Conservation (phyloP, 1,140 invertebrate species). For the Danaus plexippus region DNA sequence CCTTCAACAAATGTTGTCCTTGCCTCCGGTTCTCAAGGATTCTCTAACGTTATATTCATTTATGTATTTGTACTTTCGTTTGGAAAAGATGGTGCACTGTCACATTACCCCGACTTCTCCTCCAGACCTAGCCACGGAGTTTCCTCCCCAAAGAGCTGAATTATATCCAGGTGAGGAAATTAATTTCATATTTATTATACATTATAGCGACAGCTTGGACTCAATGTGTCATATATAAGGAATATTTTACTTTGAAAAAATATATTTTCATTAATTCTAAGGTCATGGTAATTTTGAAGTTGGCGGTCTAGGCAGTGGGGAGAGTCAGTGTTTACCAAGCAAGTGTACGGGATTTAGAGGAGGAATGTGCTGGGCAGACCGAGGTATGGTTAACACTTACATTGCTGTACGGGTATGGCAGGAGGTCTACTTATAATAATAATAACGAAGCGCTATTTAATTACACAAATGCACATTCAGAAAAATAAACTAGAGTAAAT, state of each 20-base stretch:
- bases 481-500: too few relatives aligned
- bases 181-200: neutral
- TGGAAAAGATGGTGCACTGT: conserved; percentile 42
- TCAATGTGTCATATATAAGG: too few relatives aligned
- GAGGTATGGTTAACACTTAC: conserved; percentile 21
- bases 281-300: conserved; percentile 48
- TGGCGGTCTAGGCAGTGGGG: conserved; percentile 41
- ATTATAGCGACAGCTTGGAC: too few relatives aligned
- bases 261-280: conserved; percentile 7
- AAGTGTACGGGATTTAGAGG: conserved; percentile 24
- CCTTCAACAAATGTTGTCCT: too few relatives aligned
- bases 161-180: conserved; percentile 28
- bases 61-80: neutral
- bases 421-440: too few relatives aligned
- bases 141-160: conserved; percentile 42
- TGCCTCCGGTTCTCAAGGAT: neutral
- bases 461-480: too few relatives aligned
- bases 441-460: too few relatives aligned
- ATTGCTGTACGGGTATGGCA: neutral
- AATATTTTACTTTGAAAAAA: neutral
- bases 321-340: conserved; percentile 14
- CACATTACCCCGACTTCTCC: conserved; percentile 41
- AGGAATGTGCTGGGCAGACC: conserved; percentile 35
- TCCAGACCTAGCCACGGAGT: conserved; percentile 35
- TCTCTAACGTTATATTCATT: too few relatives aligned